Evolutionary conservation across 2,888 invertebrate genomes (phyloP).

Genomic region (Drosophila testacea): DNA sequence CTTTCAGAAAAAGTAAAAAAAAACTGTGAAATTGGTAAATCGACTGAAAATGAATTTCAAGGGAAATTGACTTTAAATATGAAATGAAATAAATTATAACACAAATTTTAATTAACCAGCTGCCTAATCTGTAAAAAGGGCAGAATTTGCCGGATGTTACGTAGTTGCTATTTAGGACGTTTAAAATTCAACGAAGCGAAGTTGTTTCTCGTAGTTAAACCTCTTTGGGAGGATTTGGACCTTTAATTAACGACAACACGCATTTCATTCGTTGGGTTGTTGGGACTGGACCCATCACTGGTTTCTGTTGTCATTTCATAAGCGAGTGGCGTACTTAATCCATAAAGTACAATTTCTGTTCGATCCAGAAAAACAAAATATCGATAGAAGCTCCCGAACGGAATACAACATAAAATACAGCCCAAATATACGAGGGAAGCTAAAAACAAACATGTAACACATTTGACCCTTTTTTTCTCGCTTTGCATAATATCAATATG

Average conservation of each 20-base stretch:
- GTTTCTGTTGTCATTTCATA: slow-evolving; percentile 48
- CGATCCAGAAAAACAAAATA: slow-evolving; percentile 20
- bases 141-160: slow-evolving; percentile 7
- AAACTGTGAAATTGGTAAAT: slow-evolving; percentile 2
- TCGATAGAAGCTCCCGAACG: slow-evolving; percentile 8
- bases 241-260: slow-evolving; percentile 66
- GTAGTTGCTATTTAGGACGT: slow-evolving; percentile 34
- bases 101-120: slow-evolving; percentile 4
- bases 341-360: slow-evolving; percentile 73
- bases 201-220: slow-evolving; percentile 30
- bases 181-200: slow-evolving; percentile 35
- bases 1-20: not conserved
- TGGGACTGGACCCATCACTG: slow-evolving; percentile 13
- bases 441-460: slow-evolving; percentile 47
- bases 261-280: slow-evolving; percentile 12
- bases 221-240: slow-evolving; percentile 28
- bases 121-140: slow-evolving; percentile 41
- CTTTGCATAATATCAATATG: slow-evolving; percentile 59
- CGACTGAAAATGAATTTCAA: not conserved
- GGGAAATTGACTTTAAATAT: slow-evolving; percentile 11
- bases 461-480: slow-evolving; percentile 68
- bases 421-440: slow-evolving; percentile 33
- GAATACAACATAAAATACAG: slow-evolving; percentile 8
- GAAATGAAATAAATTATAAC: slow-evolving; percentile 13
- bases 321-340: slow-evolving; percentile 62